Base-by-base conservation (phyloP, 2,113 vertebrate genomes). In the Apeltes quadracus region DNA sequence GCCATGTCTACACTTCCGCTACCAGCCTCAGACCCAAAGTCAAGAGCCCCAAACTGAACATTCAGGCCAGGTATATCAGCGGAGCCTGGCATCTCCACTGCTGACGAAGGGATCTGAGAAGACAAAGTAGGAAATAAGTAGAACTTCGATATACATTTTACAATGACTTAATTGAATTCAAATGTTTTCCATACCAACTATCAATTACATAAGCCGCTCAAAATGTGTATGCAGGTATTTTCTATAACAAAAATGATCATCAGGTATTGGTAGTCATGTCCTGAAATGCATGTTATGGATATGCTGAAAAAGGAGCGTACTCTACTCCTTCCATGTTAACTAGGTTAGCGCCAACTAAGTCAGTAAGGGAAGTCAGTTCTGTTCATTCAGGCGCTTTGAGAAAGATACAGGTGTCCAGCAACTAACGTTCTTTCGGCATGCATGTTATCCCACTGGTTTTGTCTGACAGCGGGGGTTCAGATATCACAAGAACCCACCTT, bases 81-180 rank as follows among this genome's bases (percentile, higher is more conserved):
- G 23, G 95, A 95, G 39, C 96, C 97, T 2, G 97, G 97, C 97
- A 98, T 98, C 89, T 98, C 97, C 79, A 99, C 97, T 38, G 97
- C 97, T 43, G 95, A 96, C 1, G 94, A 93, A 10, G 97, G 96
- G 84, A 96, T 97, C 97, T 98, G 84, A 36, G 53, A 18, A 36
- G 16, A 82, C 14, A 72, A n/a, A 36, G 29, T 25, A 2, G 0
- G 0, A 7, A 36, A 9, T 55, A 5, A 32, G 32, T 20, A n/a
- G 0, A 38, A 51, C 5, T 16, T 7, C 1, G 0, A 68, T 22
- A 20, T 14, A 57, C 14, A 22, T 41, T 6, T n/a, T 44, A 3
- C 5, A 62, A 23, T 36, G 2, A 50, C 14, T 38, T 0, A 44
- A 44, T 54, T n/a, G 8, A 0, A 23, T 51, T 48, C 2, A 10